phyloP scores from a whole-genome alignment of 1,140 invertebrate genomes.

The Listronotus bonariensis region DNA sequence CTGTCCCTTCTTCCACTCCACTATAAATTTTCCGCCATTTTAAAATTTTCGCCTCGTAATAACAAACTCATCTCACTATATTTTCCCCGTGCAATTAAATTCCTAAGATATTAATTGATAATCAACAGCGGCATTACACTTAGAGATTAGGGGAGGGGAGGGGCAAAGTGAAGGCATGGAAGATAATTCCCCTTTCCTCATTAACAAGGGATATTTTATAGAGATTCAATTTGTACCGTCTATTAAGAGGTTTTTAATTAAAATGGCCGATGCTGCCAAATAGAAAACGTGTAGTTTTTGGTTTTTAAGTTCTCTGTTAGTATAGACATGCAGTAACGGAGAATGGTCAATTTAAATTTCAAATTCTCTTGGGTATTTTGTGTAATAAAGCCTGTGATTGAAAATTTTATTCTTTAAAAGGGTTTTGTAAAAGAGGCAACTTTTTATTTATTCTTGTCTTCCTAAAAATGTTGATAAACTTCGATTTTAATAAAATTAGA shows the following conservation, averaged over 20 bases:
- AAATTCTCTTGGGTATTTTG: no score
- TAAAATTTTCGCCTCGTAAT: no score
- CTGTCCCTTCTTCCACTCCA: no score
- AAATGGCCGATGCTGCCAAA: slow-evolving; percentile 20
- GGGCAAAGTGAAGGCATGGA: neutral
- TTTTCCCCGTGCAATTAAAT: slow-evolving; percentile 24
- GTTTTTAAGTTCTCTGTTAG: no score
- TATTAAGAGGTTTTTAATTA: slow-evolving; percentile 29
- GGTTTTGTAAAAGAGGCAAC: no score
- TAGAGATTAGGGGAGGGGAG: slow-evolving; percentile 21
- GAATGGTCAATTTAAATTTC: no score
- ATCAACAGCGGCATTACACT: slow-evolving; percentile 29
- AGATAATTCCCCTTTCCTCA: slow-evolving; percentile 32
- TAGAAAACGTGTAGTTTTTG: neutral
- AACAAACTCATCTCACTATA: slow-evolving; percentile 4
- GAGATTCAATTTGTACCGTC: slow-evolving; percentile 25
- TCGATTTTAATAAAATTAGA: no score
- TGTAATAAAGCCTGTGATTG: no score
- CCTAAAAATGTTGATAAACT: no score
- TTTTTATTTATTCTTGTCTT: no score
- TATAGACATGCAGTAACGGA: neutral
- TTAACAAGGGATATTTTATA: slow-evolving; percentile 36
- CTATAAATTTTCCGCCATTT: no score
- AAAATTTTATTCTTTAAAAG: no score
- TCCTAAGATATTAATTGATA: slow-evolving; percentile 32